A percentile compares a stretch with the other conserved stretches of the same genome.
Conservation (phyloP, 2,113 vertebrate species). For the Sinocyclocheilus maitianheensis region DNA sequence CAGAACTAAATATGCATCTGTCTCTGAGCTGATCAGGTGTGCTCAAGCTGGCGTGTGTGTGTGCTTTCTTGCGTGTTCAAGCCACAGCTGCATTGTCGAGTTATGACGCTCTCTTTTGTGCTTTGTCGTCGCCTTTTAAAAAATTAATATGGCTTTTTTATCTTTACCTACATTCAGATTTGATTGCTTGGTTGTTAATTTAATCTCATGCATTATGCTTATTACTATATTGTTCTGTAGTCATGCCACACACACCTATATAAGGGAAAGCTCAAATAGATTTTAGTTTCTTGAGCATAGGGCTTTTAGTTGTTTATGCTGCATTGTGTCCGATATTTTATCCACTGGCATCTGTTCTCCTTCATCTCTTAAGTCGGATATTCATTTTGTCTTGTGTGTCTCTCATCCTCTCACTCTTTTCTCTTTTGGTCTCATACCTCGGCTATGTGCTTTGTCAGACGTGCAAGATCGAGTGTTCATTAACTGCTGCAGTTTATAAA, state of each 20-base stretch:
- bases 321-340: background rate
- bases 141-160: background rate
- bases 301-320: slow-evolving; percentile 2
- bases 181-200: background rate
- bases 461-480: slow-evolving; percentile 14
- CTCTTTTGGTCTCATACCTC: background rate
- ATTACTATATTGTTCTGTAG: background rate
- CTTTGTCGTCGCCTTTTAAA: background rate
- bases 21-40: slow-evolving; percentile 32
- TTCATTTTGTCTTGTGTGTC: background rate
- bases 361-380: background rate
- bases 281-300: background rate
- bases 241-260: background rate
- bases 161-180: background rate
- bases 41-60: slow-evolving; percentile 2
- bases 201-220: background rate
- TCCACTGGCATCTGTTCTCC: background rate
- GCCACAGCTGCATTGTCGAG: slow-evolving; percentile 13
- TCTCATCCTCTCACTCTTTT: background rate
- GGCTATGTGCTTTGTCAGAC: background rate
- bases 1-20: background rate
- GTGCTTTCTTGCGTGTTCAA: background rate
- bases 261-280: background rate
- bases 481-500: slow-evolving; percentile 38
- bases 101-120: background rate